phyloP scores from a whole-genome alignment of 2,888 invertebrate genomes.

The Meteorus cinctellus region DNA sequence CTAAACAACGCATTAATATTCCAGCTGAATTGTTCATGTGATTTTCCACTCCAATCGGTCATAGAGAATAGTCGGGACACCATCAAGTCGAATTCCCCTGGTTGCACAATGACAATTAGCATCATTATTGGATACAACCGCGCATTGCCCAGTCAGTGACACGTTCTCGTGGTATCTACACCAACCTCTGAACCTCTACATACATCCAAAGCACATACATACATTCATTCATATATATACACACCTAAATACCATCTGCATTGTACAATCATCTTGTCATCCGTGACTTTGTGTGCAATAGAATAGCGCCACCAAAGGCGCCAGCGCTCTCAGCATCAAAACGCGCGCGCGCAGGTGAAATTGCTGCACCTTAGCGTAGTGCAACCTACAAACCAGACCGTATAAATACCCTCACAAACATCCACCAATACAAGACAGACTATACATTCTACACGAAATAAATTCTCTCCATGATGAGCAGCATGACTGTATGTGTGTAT shows the following conservation, averaged over 20 bases:
- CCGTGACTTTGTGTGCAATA: not conserved
- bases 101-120: slow-evolving; percentile 63
- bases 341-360: slow-evolving; percentile 1
- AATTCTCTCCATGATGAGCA: not conserved
- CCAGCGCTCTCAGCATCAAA: slow-evolving; percentile 14
- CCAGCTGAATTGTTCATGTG: not conserved
- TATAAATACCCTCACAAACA: not conserved
- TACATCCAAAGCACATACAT: not conserved
- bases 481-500: not conserved
- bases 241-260: not conserved
- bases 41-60: slow-evolving; percentile 19
- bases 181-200: slow-evolving; percentile 2
- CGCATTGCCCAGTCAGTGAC: slow-evolving; percentile 39
- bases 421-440: not conserved
- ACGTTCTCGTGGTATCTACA: slow-evolving; percentile 41
- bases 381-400: not conserved
- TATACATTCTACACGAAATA: not conserved
- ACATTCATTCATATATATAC: slow-evolving; percentile 35
- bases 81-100: slow-evolving; percentile 3
- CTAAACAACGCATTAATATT: not conserved
- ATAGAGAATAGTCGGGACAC: slow-evolving; percentile 37
- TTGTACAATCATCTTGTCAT: not conserved
- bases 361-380: slow-evolving; percentile 37
- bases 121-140: slow-evolving; percentile 67
- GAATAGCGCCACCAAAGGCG: not conserved